These are phyloP conservation scores for Albula goreensis DNA, from an alignment of 2,113 vertebrate genomes.

Conservation along the genomic window DNA sequence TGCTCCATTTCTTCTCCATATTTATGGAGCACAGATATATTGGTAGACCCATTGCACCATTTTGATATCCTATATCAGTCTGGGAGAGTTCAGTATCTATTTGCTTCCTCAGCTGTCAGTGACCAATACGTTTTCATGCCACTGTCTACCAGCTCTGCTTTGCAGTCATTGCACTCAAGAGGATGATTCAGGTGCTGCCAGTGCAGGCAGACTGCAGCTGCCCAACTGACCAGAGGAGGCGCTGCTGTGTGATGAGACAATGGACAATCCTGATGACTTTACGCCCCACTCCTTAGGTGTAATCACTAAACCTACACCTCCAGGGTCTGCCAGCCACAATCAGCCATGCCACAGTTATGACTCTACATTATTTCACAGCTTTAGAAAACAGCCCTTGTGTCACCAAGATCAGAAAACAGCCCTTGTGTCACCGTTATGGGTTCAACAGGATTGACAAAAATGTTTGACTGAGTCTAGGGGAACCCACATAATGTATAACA, in stretches of 20 bases:
- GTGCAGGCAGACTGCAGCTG: background rate
- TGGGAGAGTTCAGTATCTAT: too few species aligned
- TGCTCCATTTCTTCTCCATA: too few species aligned
- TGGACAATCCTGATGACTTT: background rate
- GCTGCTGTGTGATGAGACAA: background rate
- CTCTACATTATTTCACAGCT: background rate
- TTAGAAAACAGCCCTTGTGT: background rate
- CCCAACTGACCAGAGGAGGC: background rate
- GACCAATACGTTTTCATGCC: background rate
- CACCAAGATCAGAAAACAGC: too few species aligned
- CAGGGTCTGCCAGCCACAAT: background rate
- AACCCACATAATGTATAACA: background rate
- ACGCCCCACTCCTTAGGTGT: background rate
- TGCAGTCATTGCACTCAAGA: background rate
- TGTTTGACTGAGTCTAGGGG: background rate
- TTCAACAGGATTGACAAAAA: too few species aligned
- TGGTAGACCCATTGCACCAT: too few species aligned
- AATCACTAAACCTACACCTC: background rate
- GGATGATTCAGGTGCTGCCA: background rate
- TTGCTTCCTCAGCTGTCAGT: too few species aligned
- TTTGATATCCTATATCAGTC: too few species aligned
- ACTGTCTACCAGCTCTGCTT: background rate
- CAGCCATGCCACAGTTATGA: background rate
- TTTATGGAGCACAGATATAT: too few species aligned
- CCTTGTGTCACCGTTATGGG: too few species aligned